Conservation (phyloP, 2,888 invertebrate genomes). For the Blastobasis adustella region DNA sequence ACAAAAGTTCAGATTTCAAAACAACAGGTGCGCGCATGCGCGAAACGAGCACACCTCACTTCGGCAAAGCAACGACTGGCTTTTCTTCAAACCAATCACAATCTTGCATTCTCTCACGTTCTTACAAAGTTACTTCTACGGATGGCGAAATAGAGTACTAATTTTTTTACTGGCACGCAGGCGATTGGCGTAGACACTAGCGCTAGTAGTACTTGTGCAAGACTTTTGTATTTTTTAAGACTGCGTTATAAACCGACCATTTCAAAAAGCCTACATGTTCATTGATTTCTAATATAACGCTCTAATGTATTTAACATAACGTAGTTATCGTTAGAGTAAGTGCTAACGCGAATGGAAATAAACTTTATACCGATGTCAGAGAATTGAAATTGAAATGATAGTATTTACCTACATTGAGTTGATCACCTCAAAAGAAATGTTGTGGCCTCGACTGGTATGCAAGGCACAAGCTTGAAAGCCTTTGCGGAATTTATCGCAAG, state of each 20-base stretch:
- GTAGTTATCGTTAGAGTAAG: neutral
- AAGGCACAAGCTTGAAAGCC: slow-evolving; percentile 20
- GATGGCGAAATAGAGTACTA: too few relatives aligned
- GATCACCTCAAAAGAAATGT: slow-evolving; percentile 61
- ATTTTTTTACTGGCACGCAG: too few relatives aligned
- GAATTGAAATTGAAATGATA: neutral
- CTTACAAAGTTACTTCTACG: neutral
- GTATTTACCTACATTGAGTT: slow-evolving; percentile 20
- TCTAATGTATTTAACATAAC: slow-evolving; percentile 20
- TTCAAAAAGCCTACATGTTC: slow-evolving; percentile 37
- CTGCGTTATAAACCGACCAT: slow-evolving; percentile 41
- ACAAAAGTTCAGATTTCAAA: slow-evolving; percentile 17
- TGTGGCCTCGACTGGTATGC: slow-evolving; percentile 53
- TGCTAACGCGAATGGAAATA: slow-evolving; percentile 9
- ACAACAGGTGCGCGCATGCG: slow-evolving; percentile 30
- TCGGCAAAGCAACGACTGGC: slow-evolving; percentile 31
- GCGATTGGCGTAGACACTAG: too few relatives aligned
- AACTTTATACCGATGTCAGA: slow-evolving; percentile 11
- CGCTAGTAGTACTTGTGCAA: too few relatives aligned
- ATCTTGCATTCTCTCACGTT: slow-evolving; percentile 47
- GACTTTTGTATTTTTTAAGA: slow-evolving; percentile 17
- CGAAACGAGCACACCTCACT: slow-evolving; percentile 26
- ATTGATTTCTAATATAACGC: slow-evolving; percentile 1
- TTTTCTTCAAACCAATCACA: slow-evolving; percentile 34
- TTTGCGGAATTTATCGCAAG: slow-evolving; percentile 23